phyloP scores from a whole-genome alignment of 2,888 invertebrate species.

The Mythimna albipuncta region DNA sequence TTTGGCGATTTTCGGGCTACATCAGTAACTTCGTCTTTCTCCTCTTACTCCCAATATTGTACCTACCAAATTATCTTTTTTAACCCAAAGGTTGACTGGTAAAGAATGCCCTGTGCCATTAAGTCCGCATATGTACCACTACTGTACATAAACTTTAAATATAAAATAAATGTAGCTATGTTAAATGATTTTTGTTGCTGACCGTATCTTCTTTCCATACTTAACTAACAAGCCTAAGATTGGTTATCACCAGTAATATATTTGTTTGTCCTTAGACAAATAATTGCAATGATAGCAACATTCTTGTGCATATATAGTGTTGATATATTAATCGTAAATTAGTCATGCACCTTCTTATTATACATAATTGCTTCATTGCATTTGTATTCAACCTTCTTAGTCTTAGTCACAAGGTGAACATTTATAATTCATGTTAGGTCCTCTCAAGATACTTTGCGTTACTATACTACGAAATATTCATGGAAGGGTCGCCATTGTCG shows the following conservation, averaged over 20 bases:
- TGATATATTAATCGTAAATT: slow-evolving; percentile 30
- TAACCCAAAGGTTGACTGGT: no score
- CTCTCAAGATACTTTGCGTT: slow-evolving; percentile 25
- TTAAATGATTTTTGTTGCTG: neutral
- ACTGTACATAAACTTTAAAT: neutral
- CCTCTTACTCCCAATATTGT: neutral
- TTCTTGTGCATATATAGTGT: slow-evolving; percentile 23
- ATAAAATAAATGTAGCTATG: neutral
- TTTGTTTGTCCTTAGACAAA: slow-evolving; percentile 31
- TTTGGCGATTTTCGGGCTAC: no score
- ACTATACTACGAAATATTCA: slow-evolving; percentile 32
- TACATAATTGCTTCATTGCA: slow-evolving; percentile 22
- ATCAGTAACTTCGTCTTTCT: no score
- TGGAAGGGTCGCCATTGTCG: slow-evolving; percentile 7
- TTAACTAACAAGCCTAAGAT: slow-evolving; percentile 1
- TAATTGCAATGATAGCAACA: slow-evolving; percentile 41
- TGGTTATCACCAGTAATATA: slow-evolving; percentile 9
- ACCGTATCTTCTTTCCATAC: neutral
- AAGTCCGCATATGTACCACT: no score
- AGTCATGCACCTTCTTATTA: slow-evolving; percentile 28
- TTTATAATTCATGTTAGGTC: slow-evolving; percentile 34
- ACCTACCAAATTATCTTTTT: no score
- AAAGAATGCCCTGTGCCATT: no score
- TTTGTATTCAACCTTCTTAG: slow-evolving; percentile 39
- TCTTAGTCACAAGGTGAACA: slow-evolving; percentile 17